Base-by-base conservation (phyloP, 2,797 vertebrate genomes). In the Clamator glandarius region DNA sequence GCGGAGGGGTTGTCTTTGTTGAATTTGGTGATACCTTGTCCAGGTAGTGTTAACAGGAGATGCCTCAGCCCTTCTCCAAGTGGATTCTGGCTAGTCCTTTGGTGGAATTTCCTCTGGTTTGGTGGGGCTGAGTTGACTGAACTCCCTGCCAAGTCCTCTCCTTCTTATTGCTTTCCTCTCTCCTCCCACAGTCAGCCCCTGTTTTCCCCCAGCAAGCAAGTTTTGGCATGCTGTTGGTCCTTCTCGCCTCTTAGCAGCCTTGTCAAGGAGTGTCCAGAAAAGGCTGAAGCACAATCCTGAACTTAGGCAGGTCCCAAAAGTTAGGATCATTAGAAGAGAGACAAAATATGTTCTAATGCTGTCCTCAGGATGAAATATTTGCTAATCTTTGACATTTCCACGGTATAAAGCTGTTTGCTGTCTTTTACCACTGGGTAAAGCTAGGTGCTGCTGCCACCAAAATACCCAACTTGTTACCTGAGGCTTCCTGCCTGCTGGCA, bases 321-420 rank as follows among this genome's bases (percentile, higher is more conserved):
- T 74, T 95, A 96, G 92, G 74, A 66, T 58, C 84, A 46, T 4
- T 95, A 90, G 84, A 94, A 93, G 74, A 87, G 85, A 79, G 35
- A 54, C 18, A 92, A 87, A 95, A 90, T 72, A 85, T n/a, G 12
- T 67, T 90, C 92, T 94, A 87, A 63, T 85, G 31, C n/a, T 94
- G 63, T 90, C 91, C 91, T 90, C 76, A 64, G 84, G 68, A 72
- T 74, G n/a, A 89, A 78, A 68, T 95, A 42, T 48, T 90, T 94
- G 66, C 74, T 89, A 36, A 48, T 91, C 76, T 74, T 89, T 84
- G 84, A 89, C 69, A 88, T 80, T 82, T 75, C 70, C 36, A 33
- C 68, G n/a, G 63, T 92, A 92, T 90, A 87, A 95, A 95, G 33
- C 55, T 39, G 1, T 73, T 87, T 62, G 54, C 89, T 84, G 62